Base-by-base conservation (phyloP, 64 coral and sea anemone species). In the Cladopsammia gracilis region DNA sequence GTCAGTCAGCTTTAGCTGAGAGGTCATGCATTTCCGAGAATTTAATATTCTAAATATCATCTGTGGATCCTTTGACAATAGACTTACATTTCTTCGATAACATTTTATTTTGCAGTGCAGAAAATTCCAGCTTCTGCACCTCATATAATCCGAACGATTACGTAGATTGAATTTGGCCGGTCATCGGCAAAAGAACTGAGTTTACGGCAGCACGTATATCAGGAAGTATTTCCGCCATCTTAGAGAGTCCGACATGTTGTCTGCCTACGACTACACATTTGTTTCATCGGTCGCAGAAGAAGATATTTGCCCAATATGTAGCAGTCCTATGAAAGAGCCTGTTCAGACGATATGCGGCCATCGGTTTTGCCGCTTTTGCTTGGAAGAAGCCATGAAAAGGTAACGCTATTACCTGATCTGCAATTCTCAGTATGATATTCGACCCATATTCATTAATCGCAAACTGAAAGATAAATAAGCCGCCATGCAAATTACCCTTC, bases 381-480 rank as follows among this genome's bases (percentile, higher is more conserved):
- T 77, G 43, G 48, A 77, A 48, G n/a, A 77, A 16, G 52, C 48
- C 47, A 77, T 77, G 74, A n/a, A n/a, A 77, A 77, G 74, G 74
- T 77, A 77, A 77, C 74, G 49, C 20, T 53, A 18, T 6, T 0
- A 22, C 13, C 0, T 64, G 5, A 24, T 22, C 66, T 34, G 8
- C 66, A 70, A 26, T 70, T 26, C 24, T 1, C 53, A 70, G 4
- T 23, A 1, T 20, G 16, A 12, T 62, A 62, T n/a, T n/a, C n/a
- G n/a, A n/a, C n/a, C n/a, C n/a, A n/a, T n/a, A n/a, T 64, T 57
- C 54, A 16, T 16, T 0, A 64, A 64, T 20, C 19, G 5, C 12
- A 15, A 18, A 11, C 19, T 5, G 62, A 64, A 18, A 18, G 19
- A 34, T 34, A 34, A 56, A 56, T 12, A 56, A 1, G 53, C 53